Evolutionary conservation across 1,140 invertebrate species (phyloP).

Genomic region (Cepaea nemoralis): DNA sequence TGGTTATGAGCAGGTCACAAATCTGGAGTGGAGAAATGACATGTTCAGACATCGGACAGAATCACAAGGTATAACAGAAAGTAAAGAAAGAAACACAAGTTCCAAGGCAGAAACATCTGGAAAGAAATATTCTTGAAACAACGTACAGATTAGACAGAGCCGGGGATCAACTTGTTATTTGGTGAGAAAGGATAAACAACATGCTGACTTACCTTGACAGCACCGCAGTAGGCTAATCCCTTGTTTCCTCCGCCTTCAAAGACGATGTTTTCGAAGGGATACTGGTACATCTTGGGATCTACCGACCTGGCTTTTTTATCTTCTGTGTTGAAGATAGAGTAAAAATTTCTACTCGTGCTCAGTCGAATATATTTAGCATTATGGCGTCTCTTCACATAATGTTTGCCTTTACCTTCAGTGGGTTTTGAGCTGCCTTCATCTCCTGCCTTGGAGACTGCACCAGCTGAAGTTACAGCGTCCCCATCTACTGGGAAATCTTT

Average conservation of each 20-base stretch:
- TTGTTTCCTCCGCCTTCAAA: conserved; percentile 60
- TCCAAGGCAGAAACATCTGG: too few species aligned
- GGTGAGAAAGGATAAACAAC: too few species aligned
- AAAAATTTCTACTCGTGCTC: conserved; percentile 30
- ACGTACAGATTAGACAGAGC: too few species aligned
- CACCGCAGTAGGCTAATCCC: conserved; percentile 55
- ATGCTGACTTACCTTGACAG: conserved; percentile 51
- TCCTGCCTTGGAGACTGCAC: background rate
- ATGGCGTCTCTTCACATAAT: background rate
- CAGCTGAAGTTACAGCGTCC: too few species aligned
- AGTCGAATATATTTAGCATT: conserved; percentile 36
- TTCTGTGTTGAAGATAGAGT: conserved; percentile 42
- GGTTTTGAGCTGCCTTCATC: background rate
- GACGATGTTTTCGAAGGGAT: conserved; percentile 57
- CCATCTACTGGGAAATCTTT: background rate
- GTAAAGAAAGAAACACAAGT: too few species aligned
- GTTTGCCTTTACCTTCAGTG: background rate
- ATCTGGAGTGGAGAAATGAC: too few species aligned
- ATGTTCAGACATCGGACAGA: too few species aligned
- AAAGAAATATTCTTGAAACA: too few species aligned
- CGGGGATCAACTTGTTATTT: too few species aligned
- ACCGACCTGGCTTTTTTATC: conserved; percentile 42
- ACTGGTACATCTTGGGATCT: conserved; percentile 52
- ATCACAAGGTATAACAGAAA: too few species aligned
- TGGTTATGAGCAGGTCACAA: too few species aligned